Base-by-base conservation (phyloP, 2,113 vertebrate species). In the Sylvietta virens region DNA sequence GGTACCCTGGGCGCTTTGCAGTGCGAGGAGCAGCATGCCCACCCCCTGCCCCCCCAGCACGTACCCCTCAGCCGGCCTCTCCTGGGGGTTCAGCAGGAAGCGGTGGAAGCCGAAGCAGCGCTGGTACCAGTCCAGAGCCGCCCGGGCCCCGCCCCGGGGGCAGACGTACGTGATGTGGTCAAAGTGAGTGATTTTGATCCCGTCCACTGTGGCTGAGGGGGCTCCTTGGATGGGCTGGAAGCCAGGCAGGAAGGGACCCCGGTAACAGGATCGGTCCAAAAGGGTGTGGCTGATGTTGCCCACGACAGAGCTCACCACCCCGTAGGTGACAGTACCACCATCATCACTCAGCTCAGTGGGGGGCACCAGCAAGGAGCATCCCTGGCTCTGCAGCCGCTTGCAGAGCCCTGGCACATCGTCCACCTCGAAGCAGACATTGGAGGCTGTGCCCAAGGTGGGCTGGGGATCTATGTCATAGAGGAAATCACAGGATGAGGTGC, bases 81-180 rank as follows among this genome's bases (percentile, higher is more conserved):
- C 98, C 92, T 97, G 98, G 5, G 95, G 98, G 70, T 97, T 97
- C 84, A 99, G 98, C 50, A 98, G 97, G 96, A 99, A 98, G 91
- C 99, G 99, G 51, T 64, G 96, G 85, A 99, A 99, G 35, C 99
- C 99, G 3, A 99, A 98, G 88, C 98, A 97, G 58, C 86, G 96
- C 62, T 98, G 97, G 78, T 99, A 99, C 99, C 99, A 99, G 35
- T 96, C 96, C 97, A 98, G 97, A 44, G 99, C 97, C 0, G 58
- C 79, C 3, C 93, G 94, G 13, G 98, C 97, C 5, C 97, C 92
- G 3, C 97, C 97, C 18, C 96, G 94, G 0, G 85, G 97, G 70
- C 99, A 99, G 33, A 98, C 99, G 1, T 98, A 98, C 0, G 99
- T 99, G 66, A 99, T 96, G 95, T 99, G 99, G 85, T 99, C 99